Evolutionary conservation across 2,113 vertebrate genomes (phyloP).

Genomic region (Pedionomus torquatus): DNA sequence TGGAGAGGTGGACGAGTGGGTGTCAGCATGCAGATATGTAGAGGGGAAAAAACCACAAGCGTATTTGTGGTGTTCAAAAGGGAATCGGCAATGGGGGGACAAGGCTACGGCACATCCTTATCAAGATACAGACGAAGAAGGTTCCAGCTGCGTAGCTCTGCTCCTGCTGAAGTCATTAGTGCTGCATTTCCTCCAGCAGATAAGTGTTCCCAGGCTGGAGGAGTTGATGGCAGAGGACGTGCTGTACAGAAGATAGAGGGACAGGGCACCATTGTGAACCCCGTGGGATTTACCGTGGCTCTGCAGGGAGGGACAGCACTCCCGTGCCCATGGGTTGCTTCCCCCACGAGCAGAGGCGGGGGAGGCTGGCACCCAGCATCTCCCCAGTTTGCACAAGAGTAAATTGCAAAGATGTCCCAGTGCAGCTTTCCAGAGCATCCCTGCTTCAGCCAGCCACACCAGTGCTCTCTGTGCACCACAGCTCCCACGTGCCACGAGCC

Average conservation of each 20-base stretch:
- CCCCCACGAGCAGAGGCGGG: rapidly evolving
- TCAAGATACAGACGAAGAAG: rapidly evolving
- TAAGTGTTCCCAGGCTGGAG: not conserved
- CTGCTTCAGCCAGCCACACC: rapidly evolving
- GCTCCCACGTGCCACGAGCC: not conserved
- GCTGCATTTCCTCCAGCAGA: not conserved
- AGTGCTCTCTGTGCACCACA: rapidly evolving
- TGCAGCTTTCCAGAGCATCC: not conserved
- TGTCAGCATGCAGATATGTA: not conserved
- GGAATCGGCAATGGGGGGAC: rapidly evolving
- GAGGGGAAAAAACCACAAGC: not conserved
- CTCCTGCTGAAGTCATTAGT: not conserved
- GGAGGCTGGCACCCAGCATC: rapidly evolving
- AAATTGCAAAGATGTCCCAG: not conserved
- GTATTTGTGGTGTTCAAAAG: rapidly evolving
- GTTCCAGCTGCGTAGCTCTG: not conserved
- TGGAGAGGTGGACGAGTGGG: rapidly evolving
- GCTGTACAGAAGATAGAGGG: not conserved
- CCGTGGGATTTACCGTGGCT: rapidly evolving
- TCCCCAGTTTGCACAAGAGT: too few relatives aligned
- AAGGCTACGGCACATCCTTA: rapidly evolving
- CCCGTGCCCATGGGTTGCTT: not conserved
- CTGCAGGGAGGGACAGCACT: not conserved
- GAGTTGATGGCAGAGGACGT: not conserved
- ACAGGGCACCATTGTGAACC: not conserved